A percentile compares a stretch with the other conserved stretches of the same genome.
Conservation (phyloP, 1,140 invertebrate species). For the Heliconius eleuchia region DNA sequence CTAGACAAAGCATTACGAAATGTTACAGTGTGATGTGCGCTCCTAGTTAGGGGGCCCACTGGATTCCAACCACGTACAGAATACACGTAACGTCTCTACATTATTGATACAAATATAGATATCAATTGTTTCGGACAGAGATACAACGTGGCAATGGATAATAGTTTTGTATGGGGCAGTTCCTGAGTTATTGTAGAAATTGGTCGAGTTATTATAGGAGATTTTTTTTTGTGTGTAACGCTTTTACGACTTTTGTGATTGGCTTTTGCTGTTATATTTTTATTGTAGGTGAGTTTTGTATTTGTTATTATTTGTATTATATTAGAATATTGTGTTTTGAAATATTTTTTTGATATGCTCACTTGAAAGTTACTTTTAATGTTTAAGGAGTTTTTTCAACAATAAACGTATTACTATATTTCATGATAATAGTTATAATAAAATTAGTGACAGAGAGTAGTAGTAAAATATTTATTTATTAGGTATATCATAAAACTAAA, state of each 20-base stretch:
- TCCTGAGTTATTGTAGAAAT: background rate
- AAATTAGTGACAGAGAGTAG: too few relatives aligned
- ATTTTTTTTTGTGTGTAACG: slow-evolving; percentile 3
- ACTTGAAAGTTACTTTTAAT: too few relatives aligned
- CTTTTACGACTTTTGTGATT: background rate
- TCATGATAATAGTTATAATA: too few relatives aligned
- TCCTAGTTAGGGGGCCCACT: slow-evolving; percentile 45
- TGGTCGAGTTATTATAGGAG: slow-evolving; percentile 14
- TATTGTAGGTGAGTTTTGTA: background rate
- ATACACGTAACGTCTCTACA: slow-evolving; percentile 72
- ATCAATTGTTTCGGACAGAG: slow-evolving; percentile 78
- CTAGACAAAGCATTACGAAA: slow-evolving; percentile 40
- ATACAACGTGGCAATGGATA: slow-evolving; percentile 62
- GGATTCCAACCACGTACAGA: slow-evolving; percentile 73
- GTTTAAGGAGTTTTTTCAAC: too few relatives aligned
- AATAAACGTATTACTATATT: too few relatives aligned
- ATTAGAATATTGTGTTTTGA: background rate
- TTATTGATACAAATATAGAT: slow-evolving; percentile 81
- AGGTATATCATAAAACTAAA: too few relatives aligned
- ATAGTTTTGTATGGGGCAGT: slow-evolving; percentile 44
- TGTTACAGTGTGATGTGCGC: slow-evolving; percentile 55
- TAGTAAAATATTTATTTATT: too few relatives aligned
- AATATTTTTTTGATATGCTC: too few relatives aligned
- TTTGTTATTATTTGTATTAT: background rate
- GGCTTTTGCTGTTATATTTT: background rate